Percentiles rank a stretch among this genome's conserved stretches.
Conservation (phyloP, 2,113 vertebrate genomes). For the Rostratula benghalensis region DNA sequence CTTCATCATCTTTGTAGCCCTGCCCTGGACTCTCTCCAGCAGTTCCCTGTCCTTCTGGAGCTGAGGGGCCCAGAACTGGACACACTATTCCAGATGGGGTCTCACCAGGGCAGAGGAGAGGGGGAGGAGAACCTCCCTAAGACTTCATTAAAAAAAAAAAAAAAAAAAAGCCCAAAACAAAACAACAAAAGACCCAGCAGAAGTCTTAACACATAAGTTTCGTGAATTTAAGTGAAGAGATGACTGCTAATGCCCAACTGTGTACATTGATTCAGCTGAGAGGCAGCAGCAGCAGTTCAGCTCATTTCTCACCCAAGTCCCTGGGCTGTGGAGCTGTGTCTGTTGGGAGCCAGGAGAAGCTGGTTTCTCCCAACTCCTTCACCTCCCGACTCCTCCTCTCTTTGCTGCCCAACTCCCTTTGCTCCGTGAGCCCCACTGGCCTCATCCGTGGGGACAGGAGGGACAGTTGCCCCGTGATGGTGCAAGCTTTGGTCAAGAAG, state of each 20-base stretch:
- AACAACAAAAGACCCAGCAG: too few relatives aligned
- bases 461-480: background rate
- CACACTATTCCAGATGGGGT: too few relatives aligned
- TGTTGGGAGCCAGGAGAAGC: background rate
- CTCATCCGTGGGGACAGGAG: rapidly evolving
- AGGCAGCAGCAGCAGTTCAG: background rate
- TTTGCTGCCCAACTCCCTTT: background rate
- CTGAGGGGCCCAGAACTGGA: too few relatives aligned
- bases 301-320: background rate
- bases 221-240: background rate
- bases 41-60: too few relatives aligned
- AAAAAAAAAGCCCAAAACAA: too few relatives aligned
- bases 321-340: background rate
- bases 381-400: background rate
- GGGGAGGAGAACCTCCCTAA: too few relatives aligned
- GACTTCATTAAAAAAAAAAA: background rate
- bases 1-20: too few relatives aligned
- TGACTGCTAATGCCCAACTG: background rate
- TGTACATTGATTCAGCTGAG: background rate
- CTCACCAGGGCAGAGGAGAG: too few relatives aligned
- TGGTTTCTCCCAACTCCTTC: background rate
- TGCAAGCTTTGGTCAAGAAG: background rate
- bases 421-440: background rate
- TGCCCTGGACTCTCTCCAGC: too few relatives aligned
- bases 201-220: background rate